Evolutionary conservation across 2,888 invertebrate species (phyloP), one percentile per base, ranked within the genome.

Genomic region (Nycteola revayana): DNA sequence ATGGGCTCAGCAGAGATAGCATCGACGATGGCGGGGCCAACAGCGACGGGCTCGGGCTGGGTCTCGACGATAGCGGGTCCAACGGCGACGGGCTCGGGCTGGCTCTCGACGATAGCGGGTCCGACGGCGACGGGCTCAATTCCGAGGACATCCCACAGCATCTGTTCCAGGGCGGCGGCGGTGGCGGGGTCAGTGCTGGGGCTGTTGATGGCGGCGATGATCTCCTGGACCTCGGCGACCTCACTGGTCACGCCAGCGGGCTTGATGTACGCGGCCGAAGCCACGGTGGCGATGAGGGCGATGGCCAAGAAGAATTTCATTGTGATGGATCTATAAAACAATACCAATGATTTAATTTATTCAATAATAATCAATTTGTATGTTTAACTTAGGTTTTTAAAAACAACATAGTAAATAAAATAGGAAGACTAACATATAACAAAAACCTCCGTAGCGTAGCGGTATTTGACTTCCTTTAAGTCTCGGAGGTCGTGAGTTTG

Each of bases 301-400:
- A 80, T 50, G 29, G 67, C 68, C 18, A 74, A 25, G 49, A 79
- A 52, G 72, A 60, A 74, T 66, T 78, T 77, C 79, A 79, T 79
- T 27, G 52, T 66, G 45, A 34, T 55, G 52, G 23, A 46, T 49
- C 62, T 69, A 57, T 8, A 27, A 3, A 42, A n/a, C n/a, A n/a
- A n/a, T n/a, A n/a, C n/a, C n/a, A n/a, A n/a, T n/a, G n/a, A n/a
- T n/a, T n/a, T n/a, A n/a, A n/a, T n/a, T n/a, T n/a, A n/a, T n/a
- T n/a, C n/a, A n/a, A n/a, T n/a, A n/a, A n/a, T n/a, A n/a, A n/a
- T n/a, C n/a, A n/a, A n/a, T n/a, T n/a, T n/a, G n/a, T n/a, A n/a
- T n/a, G n/a, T n/a, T n/a, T n/a, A n/a, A n/a, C n/a, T n/a, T n/a
- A n/a, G n/a, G n/a, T n/a, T n/a, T n/a, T n/a, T n/a, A n/a, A n/a